Conservation (phyloP, 92 coral and sea anemone genomes). For the Galaxea fascicularis region DNA sequence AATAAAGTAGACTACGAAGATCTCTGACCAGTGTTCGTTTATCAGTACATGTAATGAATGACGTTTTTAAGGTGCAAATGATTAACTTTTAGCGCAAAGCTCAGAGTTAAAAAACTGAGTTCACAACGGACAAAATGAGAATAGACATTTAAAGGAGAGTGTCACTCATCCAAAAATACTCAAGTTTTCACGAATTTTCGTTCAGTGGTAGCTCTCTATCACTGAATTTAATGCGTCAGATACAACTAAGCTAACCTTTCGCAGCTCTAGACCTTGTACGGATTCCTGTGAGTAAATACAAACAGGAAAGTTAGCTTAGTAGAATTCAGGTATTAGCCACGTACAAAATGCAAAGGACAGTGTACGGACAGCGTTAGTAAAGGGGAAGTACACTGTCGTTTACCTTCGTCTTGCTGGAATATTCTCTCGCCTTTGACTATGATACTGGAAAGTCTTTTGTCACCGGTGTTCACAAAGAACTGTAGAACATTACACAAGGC, state of each 20-base stretch:
- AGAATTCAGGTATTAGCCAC: neutral
- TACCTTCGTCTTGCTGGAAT: conserved; percentile 89
- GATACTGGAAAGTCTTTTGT: conserved; percentile 87
- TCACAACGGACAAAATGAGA: too few species aligned
- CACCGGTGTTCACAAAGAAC: conserved; percentile 89
- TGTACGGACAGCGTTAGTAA: neutral
- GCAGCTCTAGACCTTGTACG: conserved; percentile 95
- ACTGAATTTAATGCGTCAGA: too few species aligned
- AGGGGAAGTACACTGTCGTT: neutral
- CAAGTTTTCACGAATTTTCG: too few species aligned
- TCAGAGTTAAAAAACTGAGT: too few species aligned
- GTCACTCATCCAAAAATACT: too few species aligned
- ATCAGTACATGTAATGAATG: too few species aligned
- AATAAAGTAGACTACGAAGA: too few species aligned
- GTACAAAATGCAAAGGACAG: neutral
- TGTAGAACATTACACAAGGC: conserved; percentile 93
- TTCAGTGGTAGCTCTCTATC: too few species aligned
- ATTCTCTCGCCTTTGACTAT: conserved; percentile 92
- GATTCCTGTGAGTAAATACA: conserved; percentile 67
- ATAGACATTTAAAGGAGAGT: too few species aligned
- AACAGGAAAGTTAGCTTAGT: neutral
- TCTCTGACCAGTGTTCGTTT: too few species aligned
- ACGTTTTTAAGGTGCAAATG: too few species aligned
- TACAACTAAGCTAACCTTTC: conserved; percentile 63
- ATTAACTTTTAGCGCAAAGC: too few species aligned